A percentile compares a stretch with the other conserved stretches of the same genome.
phyloP scores from a whole-genome alignment of 2,797 vertebrate genomes.

The Malacoraja senta region DNA sequence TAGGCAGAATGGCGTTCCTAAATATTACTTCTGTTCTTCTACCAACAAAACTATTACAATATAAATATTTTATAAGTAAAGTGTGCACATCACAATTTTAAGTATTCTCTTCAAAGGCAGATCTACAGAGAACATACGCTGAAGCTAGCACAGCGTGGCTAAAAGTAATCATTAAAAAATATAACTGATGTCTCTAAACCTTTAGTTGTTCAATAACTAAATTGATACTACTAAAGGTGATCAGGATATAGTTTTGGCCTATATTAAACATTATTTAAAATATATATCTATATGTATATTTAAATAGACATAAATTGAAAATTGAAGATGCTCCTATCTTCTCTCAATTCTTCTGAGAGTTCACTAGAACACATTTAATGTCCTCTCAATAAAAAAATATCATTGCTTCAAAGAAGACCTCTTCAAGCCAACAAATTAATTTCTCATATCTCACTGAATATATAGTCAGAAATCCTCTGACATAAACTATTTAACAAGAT shows the following conservation, averaged over 20 bases:
- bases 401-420: background rate
- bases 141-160: background rate
- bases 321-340: background rate
- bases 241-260: background rate
- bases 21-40: slow-evolving; percentile 5
- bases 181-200: background rate
- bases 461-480: background rate
- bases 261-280: background rate
- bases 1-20: background rate
- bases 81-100: background rate
- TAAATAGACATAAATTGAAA: background rate
- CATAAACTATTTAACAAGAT: background rate
- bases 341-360: background rate
- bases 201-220: background rate
- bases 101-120: background rate
- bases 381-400: background rate
- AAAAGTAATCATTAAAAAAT: background rate
- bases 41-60: background rate
- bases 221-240: background rate
- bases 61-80: no score
- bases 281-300: background rate
- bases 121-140: background rate
- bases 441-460: background rate
- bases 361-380: background rate
- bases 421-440: background rate